phyloP scores from a whole-genome alignment of 1,140 invertebrate species.

The Armadillidium nasatum region DNA sequence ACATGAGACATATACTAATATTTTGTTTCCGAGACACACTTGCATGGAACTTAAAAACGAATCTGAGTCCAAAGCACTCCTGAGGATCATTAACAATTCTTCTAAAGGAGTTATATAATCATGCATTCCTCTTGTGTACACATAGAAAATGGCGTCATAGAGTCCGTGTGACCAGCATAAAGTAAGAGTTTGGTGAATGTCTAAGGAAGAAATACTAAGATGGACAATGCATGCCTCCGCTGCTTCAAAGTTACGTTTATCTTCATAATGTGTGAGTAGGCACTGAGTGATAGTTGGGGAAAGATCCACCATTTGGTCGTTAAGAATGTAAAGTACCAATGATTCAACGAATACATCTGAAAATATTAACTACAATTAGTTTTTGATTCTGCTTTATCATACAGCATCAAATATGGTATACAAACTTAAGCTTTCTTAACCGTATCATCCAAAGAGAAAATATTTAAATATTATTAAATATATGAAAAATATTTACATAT shows the following conservation, averaged over 20 bases:
- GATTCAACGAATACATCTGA: conserved; percentile 54
- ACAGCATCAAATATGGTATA: too few relatives aligned
- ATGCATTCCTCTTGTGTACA: conserved; percentile 76
- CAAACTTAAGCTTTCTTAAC: too few relatives aligned
- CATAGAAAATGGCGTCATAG: conserved; percentile 81
- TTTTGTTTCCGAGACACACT: conserved; percentile 71
- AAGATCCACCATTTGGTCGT: conserved; percentile 53
- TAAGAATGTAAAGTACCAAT: conserved; percentile 57
- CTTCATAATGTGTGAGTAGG: conserved; percentile 56
- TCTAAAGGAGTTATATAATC: conserved; percentile 81
- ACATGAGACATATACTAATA: conserved; percentile 88
- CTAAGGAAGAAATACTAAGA: conserved; percentile 74
- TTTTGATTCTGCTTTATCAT: too few relatives aligned
- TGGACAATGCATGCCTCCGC: conserved; percentile 76
- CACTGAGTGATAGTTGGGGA: conserved; percentile 56
- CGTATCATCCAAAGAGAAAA: too few relatives aligned
- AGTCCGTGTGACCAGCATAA: conserved; percentile 72
- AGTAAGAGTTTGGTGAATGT: conserved; percentile 81
- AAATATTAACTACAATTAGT: background rate
- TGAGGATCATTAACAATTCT: conserved; percentile 61
- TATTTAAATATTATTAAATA: too few relatives aligned
- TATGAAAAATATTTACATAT: too few relatives aligned
- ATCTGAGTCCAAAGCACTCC: conserved; percentile 42
- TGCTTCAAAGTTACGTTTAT: conserved; percentile 54
- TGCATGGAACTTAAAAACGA: conserved; percentile 47